Evolutionary conservation across 2,113 vertebrate species (phyloP), one percentile per base, ranked within the genome.

Genomic region (Lasiurus borealis): DNA sequence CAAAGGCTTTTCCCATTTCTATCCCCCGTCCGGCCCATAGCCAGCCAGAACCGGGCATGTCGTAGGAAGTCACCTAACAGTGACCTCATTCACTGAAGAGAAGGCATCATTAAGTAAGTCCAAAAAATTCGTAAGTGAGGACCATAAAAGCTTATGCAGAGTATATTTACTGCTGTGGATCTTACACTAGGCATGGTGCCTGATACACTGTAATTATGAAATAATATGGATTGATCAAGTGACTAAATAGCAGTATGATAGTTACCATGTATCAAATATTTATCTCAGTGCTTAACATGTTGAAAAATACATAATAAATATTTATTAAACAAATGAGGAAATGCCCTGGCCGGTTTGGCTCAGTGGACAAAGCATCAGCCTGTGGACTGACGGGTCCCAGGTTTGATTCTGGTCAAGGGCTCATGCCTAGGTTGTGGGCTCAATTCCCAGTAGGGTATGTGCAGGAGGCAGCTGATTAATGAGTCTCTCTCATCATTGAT

Each of bases 231-330:
- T 31, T 82, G 64, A 71, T 14, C 19, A 94, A 90, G 73, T 85
- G 21, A 90, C 76, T 73, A 77, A 78, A 92, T n/a, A 88, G 15
- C 14, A 92, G 50, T 71, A 80, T 77, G 59, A 85, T 34, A 87
- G 40, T 59, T 83, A 50, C 40, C 48, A 50, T 27, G 36, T 76
- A 31, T 64, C 91, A 27, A 89, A 21, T 66, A 93, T 19, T 95
- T 85, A 93, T 52, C 16, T 68, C 40, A 48, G 34, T 89, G 46
- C 31, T 29, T 89, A 93, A 54, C 59, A 85, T 69, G 50, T 27
- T n/a, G 27, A 91, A 88, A 97, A 96, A 88, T 66, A 34, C 57
- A 91, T 82, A 84, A 85, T 88, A 57, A 90, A 40, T n/a, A 29
- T 52, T 59, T 82, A 40, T 50, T 94, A 34, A 84, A 76, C n/a